Conservation (phyloP, 2,797 vertebrate genomes). For the Petrocephalus schoutedeni region DNA sequence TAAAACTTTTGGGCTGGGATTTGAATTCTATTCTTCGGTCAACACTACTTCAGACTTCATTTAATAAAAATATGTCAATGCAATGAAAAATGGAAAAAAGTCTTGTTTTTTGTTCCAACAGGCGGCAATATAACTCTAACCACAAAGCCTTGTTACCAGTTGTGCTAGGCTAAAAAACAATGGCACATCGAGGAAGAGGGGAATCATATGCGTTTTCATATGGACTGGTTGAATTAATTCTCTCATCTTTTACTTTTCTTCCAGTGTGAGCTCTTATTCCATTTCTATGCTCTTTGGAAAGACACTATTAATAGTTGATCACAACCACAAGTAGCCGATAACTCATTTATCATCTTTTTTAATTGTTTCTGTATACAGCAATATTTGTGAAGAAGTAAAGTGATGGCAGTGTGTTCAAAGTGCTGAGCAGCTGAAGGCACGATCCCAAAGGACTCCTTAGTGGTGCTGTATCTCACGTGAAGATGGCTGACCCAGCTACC, state of each 20-base stretch:
- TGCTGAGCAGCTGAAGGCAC: neutral
- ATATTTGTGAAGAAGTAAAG: neutral
- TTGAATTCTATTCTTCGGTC: neutral
- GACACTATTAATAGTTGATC: slow-evolving; percentile 3
- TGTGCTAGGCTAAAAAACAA: no score
- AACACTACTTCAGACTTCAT: no score
- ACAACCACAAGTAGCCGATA: neutral
- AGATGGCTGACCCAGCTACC: neutral
- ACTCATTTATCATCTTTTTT: neutral
- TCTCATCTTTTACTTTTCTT: neutral
- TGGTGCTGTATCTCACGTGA: neutral
- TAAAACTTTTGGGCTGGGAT: neutral
- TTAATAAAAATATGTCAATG: no score
- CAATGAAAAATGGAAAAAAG: no score
- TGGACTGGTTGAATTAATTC: neutral
- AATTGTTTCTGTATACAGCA: neutral
- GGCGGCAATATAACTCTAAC: no score
- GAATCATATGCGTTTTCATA: no score
- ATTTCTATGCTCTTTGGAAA: neutral
- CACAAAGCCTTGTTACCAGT: no score
- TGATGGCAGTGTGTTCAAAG: neutral
- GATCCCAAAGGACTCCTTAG: neutral
- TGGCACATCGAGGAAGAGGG: no score
- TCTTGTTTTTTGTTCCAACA: no score
- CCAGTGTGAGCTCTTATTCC: neutral